Evolutionary conservation across 1,140 invertebrate species (phyloP), one percentile per base, ranked within the genome.

Genomic region (Tachypleus tridentatus): DNA sequence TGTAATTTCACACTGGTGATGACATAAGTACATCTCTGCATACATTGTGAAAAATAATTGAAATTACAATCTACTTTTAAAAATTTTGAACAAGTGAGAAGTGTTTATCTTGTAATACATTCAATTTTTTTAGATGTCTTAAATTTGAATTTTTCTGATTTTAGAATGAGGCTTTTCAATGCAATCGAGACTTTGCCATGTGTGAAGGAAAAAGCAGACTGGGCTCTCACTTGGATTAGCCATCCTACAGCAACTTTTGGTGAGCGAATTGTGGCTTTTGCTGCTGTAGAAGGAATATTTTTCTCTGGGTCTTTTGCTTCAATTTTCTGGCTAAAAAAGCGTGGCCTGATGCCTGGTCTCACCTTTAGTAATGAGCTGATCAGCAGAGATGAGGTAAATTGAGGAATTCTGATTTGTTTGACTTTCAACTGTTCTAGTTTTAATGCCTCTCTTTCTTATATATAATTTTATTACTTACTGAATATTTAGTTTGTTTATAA

Each of bases 341-440:
- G 97, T 64, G 96, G 96, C 4, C 80, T 98, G 0, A 98, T 99
- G 97, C 97, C 97, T 52, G 97, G 97, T 9, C 79, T 99, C 9
- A 98, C 97, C 0, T 99, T 99, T 78, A 97, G 93, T 72, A 99
- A 99, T 80, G 97, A 99, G 78, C 81, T 99, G 0, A 99, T 99
- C 72, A 98, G 94, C 29, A 83, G 97, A 69, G 97, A 99, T 80
- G 97, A 99, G 83, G 86, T 87, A 73, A 69, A 63, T 64, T 29
- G 29, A 29, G 29, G 2, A 29, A 29, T 54, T 54, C 29, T 29
- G 29, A 29, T 29, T 29, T 29, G 29, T 29, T 29, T 29, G 29
- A 29, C 29, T 29, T 29, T 29, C n/a, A n/a, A 29, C 2, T 29
- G 29, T 29, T 29, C 2, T 29, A 29, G 29, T 29, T 29, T 29